Conservation (phyloP, 2,113 vertebrate species). For the Suncus etruscus region DNA sequence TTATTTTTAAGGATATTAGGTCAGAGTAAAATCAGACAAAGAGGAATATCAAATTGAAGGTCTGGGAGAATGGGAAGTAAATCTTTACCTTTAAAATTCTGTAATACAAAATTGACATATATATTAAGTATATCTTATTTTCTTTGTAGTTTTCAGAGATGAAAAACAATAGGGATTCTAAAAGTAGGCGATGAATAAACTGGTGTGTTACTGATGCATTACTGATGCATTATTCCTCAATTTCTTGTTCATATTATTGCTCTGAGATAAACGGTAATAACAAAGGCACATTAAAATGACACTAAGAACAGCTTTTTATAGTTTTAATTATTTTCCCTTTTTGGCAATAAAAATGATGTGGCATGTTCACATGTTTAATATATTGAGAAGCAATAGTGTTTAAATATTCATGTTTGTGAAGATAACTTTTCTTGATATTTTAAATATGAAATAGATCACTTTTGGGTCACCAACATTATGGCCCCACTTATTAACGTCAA, state of each 20-base stretch:
- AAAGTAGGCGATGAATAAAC: slow-evolving; percentile 68
- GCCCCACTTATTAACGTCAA: slow-evolving; percentile 36
- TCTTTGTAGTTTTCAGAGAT: slow-evolving; percentile 28
- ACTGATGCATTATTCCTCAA: slow-evolving; percentile 74
- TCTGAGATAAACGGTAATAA: slow-evolving; percentile 75
- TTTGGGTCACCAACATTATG: slow-evolving; percentile 11
- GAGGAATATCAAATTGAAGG: slow-evolving; percentile 21
- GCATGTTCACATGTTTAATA: slow-evolving; percentile 73
- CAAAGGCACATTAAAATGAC: slow-evolving; percentile 80
- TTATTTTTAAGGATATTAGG: slow-evolving; percentile 6
- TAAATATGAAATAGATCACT: slow-evolving; percentile 69
- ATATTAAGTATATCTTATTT: background rate
- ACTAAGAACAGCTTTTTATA: slow-evolving; percentile 80
- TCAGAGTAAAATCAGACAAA: slow-evolving; percentile 40
- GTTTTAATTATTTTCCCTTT: slow-evolving; percentile 83
- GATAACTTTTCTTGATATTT: slow-evolving; percentile 71
- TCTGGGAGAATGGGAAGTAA: background rate
- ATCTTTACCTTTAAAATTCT: slow-evolving; percentile 45
- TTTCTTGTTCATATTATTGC: slow-evolving; percentile 77
- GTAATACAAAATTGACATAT: slow-evolving; percentile 40
- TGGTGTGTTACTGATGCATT: slow-evolving; percentile 69
- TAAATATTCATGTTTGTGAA: slow-evolving; percentile 78
- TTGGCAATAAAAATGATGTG: slow-evolving; percentile 81
- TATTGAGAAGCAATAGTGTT: slow-evolving; percentile 72
- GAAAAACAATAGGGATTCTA: slow-evolving; percentile 57